These are phyloP conservation scores for Danio aesculapii DNA, from an alignment of 2,797 vertebrate genomes.

Conservation along the genomic window DNA sequence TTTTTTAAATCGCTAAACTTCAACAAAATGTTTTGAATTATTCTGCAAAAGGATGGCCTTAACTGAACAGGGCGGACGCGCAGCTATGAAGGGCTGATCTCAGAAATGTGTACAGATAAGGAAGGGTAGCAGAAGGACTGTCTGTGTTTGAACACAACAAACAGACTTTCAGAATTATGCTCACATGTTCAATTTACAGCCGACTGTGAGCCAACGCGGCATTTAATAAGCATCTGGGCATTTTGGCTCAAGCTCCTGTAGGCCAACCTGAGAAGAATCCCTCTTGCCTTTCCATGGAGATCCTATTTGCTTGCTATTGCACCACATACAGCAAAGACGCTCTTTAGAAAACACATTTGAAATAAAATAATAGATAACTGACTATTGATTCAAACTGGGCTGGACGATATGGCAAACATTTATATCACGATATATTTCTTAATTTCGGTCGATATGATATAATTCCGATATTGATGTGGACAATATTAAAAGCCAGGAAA, in stretches of 20 bases:
- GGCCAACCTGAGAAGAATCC: slow-evolving; percentile 52
- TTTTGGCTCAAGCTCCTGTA: slow-evolving; percentile 68
- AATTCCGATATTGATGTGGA: too few species aligned
- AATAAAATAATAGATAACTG: not conserved
- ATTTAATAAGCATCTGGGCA: slow-evolving; percentile 78
- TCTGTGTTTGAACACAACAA: slow-evolving; percentile 69
- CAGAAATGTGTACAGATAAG: slow-evolving; percentile 55
- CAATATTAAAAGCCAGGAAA: too few species aligned
- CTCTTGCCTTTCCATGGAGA: slow-evolving; percentile 5
- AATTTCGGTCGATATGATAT: too few species aligned
- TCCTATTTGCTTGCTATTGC: not conserved
- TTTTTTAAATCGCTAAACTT: too few species aligned
- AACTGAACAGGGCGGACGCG: too few species aligned
- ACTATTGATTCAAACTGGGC: not conserved
- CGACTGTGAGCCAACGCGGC: slow-evolving; percentile 66
- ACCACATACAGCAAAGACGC: not conserved
- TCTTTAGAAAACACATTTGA: not conserved
- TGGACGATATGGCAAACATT: too few species aligned
- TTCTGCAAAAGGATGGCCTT: too few species aligned
- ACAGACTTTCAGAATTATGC: slow-evolving; percentile 74
- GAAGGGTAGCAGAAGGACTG: slow-evolving; percentile 66
- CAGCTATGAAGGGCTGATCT: slow-evolving; percentile 47
- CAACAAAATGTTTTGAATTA: too few species aligned
- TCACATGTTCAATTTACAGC: slow-evolving; percentile 75
- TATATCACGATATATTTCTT: too few species aligned